Conservation (phyloP, 2,888 invertebrate genomes). For the Pilophorus perplexus region DNA sequence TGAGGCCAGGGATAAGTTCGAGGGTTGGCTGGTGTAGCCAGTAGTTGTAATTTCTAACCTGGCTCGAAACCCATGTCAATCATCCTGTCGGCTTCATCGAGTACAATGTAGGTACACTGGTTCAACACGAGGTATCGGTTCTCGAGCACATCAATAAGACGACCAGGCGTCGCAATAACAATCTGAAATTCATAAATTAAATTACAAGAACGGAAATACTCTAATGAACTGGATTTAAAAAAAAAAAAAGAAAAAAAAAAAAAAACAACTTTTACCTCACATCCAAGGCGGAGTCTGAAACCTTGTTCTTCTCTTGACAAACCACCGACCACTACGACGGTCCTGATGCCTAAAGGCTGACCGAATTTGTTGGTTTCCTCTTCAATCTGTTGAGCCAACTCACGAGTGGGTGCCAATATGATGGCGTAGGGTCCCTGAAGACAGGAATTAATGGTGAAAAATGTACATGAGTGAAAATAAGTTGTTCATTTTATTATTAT, state of each 20-base stretch:
- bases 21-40: too few relatives aligned
- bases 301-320: slow-evolving; percentile 98
- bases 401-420: slow-evolving; percentile 98
- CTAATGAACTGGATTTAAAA: too few relatives aligned
- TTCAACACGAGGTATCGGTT: slow-evolving; percentile 95
- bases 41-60: too few relatives aligned
- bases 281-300: slow-evolving; percentile 90
- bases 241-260: too few relatives aligned
- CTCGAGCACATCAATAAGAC: slow-evolving; percentile 96
- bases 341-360: slow-evolving; percentile 83
- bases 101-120: slow-evolving; percentile 96
- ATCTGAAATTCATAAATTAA: too few relatives aligned
- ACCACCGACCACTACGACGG: slow-evolving; percentile 97
- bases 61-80: slow-evolving; percentile 99
- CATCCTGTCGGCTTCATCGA: slow-evolving; percentile 98
- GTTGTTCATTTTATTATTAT: too few relatives aligned
- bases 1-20: too few relatives aligned
- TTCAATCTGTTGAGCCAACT: slow-evolving; percentile 98
- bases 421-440: slow-evolving; percentile 91
- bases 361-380: slow-evolving; percentile 99
- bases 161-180: slow-evolving; percentile 98
- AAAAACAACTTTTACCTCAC: too few relatives aligned
- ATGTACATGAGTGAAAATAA: too few relatives aligned
- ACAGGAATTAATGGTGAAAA: neutral
- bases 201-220: too few relatives aligned